Percentiles rank a stretch among this genome's conserved stretches.
Conservation (phyloP, 2,888 invertebrate species). For the Imbricaverruca yamaguchii region DNA sequence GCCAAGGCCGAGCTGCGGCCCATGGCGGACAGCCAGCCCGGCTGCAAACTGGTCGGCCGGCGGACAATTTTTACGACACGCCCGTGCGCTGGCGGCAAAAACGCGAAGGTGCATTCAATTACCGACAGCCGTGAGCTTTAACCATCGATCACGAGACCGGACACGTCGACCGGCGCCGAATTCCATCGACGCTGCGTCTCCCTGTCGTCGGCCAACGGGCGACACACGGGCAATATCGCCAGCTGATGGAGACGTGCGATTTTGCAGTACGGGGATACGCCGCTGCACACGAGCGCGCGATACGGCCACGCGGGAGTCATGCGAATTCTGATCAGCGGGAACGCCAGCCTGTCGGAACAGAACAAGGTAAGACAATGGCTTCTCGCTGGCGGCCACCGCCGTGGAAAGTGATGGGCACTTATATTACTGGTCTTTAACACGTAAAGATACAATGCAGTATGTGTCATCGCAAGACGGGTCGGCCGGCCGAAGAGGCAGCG, state of each 20-base stretch:
- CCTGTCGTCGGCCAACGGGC: not conserved
- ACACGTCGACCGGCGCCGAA: not conserved
- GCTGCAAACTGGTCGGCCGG: not conserved
- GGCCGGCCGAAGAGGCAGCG: not conserved
- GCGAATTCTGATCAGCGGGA: conserved; percentile 83
- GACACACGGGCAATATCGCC: not conserved
- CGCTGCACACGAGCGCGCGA: conserved; percentile 86
- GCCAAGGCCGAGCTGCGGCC: not conserved
- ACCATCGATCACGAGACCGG: not conserved
- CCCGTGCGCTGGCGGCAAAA: not conserved
- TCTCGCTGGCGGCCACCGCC: not conserved
- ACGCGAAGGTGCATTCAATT: conserved; percentile 8
- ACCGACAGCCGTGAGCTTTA: not conserved
- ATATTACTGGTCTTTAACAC: not conserved
- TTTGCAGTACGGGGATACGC: conserved; percentile 81
- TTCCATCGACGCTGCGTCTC: too few species aligned
- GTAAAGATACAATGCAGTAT: not conserved
- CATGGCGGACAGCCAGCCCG: not conserved
- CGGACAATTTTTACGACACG: not conserved
- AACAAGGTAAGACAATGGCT: conserved; percentile 57
- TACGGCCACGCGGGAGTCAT: conserved; percentile 96
- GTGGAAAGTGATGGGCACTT: not conserved
- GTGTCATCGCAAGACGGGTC: not conserved
- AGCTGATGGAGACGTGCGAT: not conserved
- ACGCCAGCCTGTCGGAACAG: conserved; percentile 74